These are phyloP conservation scores for Orientallactaga bullata DNA, from an alignment of 2,113 vertebrate genomes.

Conservation along the genomic window DNA sequence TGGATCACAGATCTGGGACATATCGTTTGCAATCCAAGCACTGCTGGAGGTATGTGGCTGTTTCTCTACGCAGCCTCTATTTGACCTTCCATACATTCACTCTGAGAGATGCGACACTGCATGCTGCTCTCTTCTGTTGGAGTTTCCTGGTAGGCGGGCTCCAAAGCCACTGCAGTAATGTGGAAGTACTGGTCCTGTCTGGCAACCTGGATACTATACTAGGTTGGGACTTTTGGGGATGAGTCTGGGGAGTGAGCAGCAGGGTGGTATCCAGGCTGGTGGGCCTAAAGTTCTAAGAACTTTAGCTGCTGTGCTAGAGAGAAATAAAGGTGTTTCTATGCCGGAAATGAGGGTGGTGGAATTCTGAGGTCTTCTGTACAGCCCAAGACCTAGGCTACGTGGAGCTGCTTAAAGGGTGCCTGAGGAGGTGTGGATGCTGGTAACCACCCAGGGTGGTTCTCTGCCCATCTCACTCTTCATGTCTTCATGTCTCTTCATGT, in stretches of 20 bases:
- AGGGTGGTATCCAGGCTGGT: background rate
- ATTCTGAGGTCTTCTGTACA: background rate
- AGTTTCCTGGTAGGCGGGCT: background rate
- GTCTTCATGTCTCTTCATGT: too few relatives aligned
- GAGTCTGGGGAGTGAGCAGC: background rate
- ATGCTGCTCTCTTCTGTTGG: background rate
- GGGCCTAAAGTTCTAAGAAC: background rate
- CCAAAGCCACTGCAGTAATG: background rate
- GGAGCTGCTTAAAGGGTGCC: background rate
- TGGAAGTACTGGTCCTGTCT: background rate
- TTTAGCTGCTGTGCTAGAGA: background rate
- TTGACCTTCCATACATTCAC: background rate
- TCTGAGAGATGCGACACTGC: background rate
- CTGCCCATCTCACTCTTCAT: background rate
- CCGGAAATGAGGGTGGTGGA: background rate
- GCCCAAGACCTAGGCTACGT: background rate
- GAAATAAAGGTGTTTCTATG: background rate
- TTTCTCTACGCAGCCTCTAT: background rate
- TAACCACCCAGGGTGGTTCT: background rate
- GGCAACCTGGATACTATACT: background rate
- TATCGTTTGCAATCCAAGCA: constrained; percentile 95
- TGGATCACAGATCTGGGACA: constrained; percentile 98
- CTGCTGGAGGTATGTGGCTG: constrained; percentile 92
- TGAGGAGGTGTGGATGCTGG: background rate
- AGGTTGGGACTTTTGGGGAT: background rate